Evolutionary conservation across 2,113 vertebrate species (phyloP).

Genomic region (Carlito syrichta): DNA sequence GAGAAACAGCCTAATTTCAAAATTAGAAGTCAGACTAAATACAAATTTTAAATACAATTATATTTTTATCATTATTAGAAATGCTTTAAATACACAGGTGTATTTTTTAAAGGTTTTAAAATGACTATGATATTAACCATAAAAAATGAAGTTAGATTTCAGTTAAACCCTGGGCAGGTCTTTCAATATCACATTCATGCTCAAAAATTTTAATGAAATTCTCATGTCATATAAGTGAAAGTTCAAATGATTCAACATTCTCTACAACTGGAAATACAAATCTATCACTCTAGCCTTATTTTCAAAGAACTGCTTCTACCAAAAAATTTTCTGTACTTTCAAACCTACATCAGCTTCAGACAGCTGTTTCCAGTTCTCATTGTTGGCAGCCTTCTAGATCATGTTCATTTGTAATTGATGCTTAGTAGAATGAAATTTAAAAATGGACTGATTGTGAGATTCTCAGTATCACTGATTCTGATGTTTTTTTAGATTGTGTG

Average conservation of each 20-base stretch:
- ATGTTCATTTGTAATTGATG: not conserved
- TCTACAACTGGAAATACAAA: slow-evolving; percentile 3
- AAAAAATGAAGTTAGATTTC: slow-evolving; percentile 14
- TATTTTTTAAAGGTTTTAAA: slow-evolving; percentile 4
- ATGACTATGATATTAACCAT: slow-evolving; percentile 35
- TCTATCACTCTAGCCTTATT: slow-evolving; percentile 3
- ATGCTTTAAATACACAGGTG: slow-evolving; percentile 30
- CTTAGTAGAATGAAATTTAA: slow-evolving; percentile 20
- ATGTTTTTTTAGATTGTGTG: not conserved
- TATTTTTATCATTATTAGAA: not conserved
- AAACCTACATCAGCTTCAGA: not conserved
- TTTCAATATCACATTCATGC: not conserved
- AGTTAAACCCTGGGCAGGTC: not conserved
- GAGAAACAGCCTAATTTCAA: slow-evolving; percentile 23
- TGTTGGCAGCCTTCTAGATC: not conserved
- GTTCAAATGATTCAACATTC: slow-evolving; percentile 27
- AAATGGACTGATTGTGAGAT: not conserved
- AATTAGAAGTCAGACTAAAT: slow-evolving; percentile 12
- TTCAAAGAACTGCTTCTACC: not conserved
- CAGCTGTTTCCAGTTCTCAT: not conserved
- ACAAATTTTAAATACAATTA: not conserved
- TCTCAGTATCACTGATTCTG: not conserved
- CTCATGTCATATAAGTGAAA: not conserved
- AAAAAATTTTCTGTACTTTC: not conserved
- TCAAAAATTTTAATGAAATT: slow-evolving; percentile 20